phyloP scores from a whole-genome alignment of 2,888 invertebrate genomes.

The Diarsia mendica region DNA sequence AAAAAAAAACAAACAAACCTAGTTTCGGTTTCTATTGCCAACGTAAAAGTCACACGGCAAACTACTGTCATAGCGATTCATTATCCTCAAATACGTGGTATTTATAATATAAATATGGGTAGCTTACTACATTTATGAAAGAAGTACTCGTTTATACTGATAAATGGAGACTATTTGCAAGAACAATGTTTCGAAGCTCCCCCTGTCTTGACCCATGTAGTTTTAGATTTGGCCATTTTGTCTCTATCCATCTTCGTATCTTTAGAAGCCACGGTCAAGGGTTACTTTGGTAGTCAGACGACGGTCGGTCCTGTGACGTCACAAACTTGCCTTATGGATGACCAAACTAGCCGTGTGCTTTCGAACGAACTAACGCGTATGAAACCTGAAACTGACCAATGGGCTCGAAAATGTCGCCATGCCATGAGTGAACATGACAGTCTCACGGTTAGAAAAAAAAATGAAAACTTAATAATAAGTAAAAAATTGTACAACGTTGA shows the following conservation, averaged over 20 bases:
- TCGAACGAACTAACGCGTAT: constrained; percentile 26
- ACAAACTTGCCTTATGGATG: constrained; percentile 3
- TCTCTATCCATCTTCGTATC: constrained; percentile 31
- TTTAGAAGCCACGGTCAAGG: constrained; percentile 4
- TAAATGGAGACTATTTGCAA: constrained; percentile 20
- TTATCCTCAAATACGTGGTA: neutral
- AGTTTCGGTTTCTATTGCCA: neutral
- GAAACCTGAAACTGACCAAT: constrained; percentile 29
- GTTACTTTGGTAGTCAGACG: neutral
- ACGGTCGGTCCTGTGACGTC: neutral
- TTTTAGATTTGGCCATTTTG: constrained; percentile 15
- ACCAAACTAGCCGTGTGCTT: constrained; percentile 23
- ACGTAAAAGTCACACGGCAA: neutral
- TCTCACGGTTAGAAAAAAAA: neutral
- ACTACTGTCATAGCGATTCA: no score
- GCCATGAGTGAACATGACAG: neutral
- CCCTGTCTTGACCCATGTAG: constrained; percentile 7
- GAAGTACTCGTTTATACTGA: constrained; percentile 16
- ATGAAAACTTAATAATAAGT: neutral
- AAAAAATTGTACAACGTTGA: no score
- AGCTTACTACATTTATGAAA: no score
- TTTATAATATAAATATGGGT: neutral
- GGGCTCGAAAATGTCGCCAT: constrained; percentile 11
- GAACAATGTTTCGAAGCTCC: constrained; percentile 17
- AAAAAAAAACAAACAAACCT: no score